Conservation (phyloP, 2,797 vertebrate species). For the Eidolon dupreanum region DNA sequence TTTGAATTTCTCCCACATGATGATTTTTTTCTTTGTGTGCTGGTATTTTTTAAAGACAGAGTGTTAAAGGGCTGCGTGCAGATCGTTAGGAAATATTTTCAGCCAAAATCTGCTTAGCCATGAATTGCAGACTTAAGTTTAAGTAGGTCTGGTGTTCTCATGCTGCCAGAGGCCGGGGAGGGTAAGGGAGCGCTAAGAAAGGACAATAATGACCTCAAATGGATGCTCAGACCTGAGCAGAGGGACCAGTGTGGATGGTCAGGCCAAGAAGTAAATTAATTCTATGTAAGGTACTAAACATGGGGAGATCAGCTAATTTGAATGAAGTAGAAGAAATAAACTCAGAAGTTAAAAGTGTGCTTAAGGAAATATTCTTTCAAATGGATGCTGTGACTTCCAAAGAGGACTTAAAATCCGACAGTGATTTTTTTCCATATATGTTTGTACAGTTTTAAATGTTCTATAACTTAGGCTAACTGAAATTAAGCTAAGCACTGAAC, state of each 20-base stretch:
- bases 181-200: neutral
- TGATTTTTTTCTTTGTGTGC: constrained; percentile 2
- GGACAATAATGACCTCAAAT: neutral
- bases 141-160: neutral
- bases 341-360: neutral
- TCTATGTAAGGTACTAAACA: neutral
- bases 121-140: neutral
- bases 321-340: constrained; percentile 3
- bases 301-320: neutral
- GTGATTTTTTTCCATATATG: neutral
- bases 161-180: neutral
- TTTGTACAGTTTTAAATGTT: neutral
- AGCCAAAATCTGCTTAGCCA: neutral
- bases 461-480: neutral
- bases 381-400: neutral
- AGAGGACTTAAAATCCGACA: neutral
- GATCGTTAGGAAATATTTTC: neutral
- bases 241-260: neutral
- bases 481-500: neutral
- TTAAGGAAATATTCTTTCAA: neutral
- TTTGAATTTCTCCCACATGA: neutral
- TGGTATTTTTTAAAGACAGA: neutral
- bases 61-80: neutral
- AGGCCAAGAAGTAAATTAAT: constrained; percentile 4
- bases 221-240: neutral